Evolutionary conservation across 2,797 vertebrate genomes (phyloP).

Genomic region (Buphagus erythrorhynchus): DNA sequence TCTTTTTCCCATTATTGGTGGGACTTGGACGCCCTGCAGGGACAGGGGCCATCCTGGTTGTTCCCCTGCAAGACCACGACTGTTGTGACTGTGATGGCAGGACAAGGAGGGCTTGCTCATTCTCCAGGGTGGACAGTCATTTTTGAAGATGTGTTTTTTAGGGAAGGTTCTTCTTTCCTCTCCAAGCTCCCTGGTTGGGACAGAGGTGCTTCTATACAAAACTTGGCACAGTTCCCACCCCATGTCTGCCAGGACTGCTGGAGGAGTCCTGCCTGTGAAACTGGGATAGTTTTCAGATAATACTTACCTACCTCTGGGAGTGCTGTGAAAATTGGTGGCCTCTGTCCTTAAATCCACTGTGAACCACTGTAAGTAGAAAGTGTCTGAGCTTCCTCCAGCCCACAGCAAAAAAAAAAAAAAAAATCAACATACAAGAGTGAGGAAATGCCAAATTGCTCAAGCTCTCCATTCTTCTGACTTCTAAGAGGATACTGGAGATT

Average conservation of each 20-base stretch:
- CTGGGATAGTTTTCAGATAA: neutral
- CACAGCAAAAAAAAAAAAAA: neutral
- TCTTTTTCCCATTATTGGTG: neutral
- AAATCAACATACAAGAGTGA: neutral
- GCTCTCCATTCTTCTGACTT: slow-evolving; percentile 26
- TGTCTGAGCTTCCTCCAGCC: neutral
- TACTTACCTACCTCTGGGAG: neutral
- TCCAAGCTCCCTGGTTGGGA: neutral
- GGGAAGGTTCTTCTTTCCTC: neutral
- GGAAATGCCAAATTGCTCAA: slow-evolving; percentile 42
- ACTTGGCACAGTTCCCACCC: neutral
- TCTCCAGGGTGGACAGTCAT: accelerated
- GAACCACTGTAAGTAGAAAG: neutral
- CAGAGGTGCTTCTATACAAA: neutral
- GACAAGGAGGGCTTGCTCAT: accelerated
- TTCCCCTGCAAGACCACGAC: neutral
- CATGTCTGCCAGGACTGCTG: neutral
- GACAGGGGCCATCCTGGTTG: neutral
- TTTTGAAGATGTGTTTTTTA: neutral
- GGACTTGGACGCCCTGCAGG: neutral
- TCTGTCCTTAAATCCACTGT: neutral
- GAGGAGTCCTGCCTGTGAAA: neutral
- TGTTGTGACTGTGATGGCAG: neutral
- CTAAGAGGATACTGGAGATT: slow-evolving; percentile 47
- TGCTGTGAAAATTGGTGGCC: neutral